Evolutionary conservation across 2,888 invertebrate species (phyloP).

Genomic region (Chaetogeoica ovagalla): DNA sequence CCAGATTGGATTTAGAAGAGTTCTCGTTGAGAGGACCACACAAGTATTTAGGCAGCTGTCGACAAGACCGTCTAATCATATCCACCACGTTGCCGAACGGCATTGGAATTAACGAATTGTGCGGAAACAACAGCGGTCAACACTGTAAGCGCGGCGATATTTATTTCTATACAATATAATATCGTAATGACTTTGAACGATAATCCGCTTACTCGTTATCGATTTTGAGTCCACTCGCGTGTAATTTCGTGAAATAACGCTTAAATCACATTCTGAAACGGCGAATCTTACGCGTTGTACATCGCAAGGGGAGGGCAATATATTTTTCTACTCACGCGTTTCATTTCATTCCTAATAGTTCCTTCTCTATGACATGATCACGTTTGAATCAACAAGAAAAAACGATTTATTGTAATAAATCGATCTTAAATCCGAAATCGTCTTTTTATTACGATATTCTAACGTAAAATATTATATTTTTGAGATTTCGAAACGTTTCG

Average conservation of each 20-base stretch:
- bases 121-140: constrained; percentile 54
- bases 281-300: neutral
- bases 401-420: neutral
- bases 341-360: neutral
- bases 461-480: neutral
- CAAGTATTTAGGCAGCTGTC: constrained; percentile 53
- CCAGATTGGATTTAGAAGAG: constrained; percentile 52
- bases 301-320: neutral
- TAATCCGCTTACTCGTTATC: neutral
- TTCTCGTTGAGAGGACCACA: constrained; percentile 53
- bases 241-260: neutral
- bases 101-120: constrained; percentile 52
- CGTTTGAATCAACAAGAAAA: neutral
- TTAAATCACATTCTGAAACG: neutral
- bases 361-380: neutral
- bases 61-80: constrained; percentile 52
- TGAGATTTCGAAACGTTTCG: neutral
- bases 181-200: neutral
- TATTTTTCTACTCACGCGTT: neutral
- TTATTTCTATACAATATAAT: neutral
- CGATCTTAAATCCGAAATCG: neutral
- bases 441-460: neutral
- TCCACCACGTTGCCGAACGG: constrained; percentile 52
- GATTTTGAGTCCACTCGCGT: constrained; percentile 1
- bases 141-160: constrained; percentile 35